Evolutionary conservation across 2,888 invertebrate species (phyloP).

Genomic region (Cosmia trapezina): DNA sequence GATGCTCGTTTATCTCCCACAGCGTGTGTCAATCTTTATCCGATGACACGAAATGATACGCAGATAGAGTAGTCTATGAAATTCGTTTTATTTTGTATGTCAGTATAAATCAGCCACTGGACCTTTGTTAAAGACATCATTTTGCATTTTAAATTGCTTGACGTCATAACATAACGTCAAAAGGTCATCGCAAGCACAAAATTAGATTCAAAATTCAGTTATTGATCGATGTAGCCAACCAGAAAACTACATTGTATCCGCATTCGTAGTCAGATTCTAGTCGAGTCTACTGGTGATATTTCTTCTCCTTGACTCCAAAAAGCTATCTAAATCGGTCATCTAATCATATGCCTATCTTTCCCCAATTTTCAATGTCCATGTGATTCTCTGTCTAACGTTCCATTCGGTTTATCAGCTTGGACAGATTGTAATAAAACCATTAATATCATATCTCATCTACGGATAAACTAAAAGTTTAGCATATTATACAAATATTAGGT

Average conservation of each 20-base stretch:
- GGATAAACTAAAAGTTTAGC: not conserved
- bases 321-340: constrained; percentile 17
- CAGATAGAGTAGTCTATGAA: not conserved
- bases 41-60: constrained; percentile 40
- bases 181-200: not conserved
- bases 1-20: constrained; percentile 20
- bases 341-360: constrained; percentile 3
- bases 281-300: not conserved
- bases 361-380: not conserved
- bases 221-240: not conserved
- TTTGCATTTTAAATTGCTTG: constrained; percentile 7
- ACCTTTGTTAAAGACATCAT: not conserved
- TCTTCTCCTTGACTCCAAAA: constrained; percentile 10
- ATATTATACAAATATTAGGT: not conserved
- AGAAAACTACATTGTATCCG: too few species aligned
- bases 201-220: not conserved
- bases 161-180: not conserved
- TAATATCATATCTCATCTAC: not conserved
- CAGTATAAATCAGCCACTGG: not conserved
- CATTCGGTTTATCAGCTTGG: constrained; percentile 1
- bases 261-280: too few species aligned
- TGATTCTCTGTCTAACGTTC: not conserved
- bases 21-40: constrained; percentile 30
- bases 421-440: constrained; percentile 8
- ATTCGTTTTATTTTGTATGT: constrained; percentile 13